These are phyloP conservation scores for Carollia perspicillata DNA, from an alignment of 2,113 vertebrate genomes.

Conservation along the genomic window DNA sequence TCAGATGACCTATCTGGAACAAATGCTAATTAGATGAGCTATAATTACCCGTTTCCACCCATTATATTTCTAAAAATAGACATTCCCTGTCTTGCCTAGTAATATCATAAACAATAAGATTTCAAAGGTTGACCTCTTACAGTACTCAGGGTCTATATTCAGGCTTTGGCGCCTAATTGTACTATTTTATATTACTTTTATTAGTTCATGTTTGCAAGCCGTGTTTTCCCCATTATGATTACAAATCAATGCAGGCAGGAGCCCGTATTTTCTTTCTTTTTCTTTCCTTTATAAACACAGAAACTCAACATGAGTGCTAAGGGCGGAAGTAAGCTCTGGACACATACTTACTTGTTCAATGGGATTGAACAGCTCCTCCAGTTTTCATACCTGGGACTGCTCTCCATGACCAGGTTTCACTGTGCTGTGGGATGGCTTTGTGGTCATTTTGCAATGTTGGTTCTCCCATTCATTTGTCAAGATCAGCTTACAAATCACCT, in stretches of 20 bases:
- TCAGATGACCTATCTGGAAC: slow-evolving; percentile 56
- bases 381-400: not conserved
- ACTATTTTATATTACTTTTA: not conserved
- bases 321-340: not conserved
- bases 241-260: not conserved
- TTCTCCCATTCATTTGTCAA: not conserved
- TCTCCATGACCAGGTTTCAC: not conserved
- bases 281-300: not conserved
- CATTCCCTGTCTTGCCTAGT: not conserved
- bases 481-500: not conserved
- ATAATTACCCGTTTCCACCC: slow-evolving; percentile 62
- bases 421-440: not conserved
- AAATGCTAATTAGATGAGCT: slow-evolving; percentile 18
- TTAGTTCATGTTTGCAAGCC: not conserved
- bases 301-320: not conserved
- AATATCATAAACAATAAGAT: slow-evolving; percentile 31
- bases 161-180: not conserved
- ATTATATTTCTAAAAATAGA: slow-evolving; percentile 59
- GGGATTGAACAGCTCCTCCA: not conserved
- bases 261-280: not conserved
- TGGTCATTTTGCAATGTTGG: not conserved
- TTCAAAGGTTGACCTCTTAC: not conserved
- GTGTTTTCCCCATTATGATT: not conserved
- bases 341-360: not conserved
- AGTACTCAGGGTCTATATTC: not conserved